Evolutionary conservation across 2,888 invertebrate species (phyloP).

Genomic region (Carpatolechia fugitivella): DNA sequence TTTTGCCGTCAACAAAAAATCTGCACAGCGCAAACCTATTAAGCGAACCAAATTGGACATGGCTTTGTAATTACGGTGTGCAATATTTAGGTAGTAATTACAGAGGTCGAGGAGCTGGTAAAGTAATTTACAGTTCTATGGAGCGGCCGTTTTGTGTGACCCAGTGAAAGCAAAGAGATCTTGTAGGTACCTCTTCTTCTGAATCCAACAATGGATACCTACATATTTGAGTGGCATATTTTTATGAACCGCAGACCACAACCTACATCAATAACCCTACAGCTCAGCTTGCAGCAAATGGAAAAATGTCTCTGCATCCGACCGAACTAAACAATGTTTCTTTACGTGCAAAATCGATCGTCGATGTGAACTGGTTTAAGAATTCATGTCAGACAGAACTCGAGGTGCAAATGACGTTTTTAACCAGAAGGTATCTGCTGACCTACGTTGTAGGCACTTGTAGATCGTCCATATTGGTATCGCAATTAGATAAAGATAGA

Average conservation of each 20-base stretch:
- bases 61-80: conserved; percentile 59
- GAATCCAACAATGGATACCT: not conserved
- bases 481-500: too few relatives aligned
- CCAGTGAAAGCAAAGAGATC: conserved; percentile 30
- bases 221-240: too few relatives aligned
- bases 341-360: conserved; percentile 59
- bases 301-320: conserved; percentile 52
- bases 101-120: conserved; percentile 37
- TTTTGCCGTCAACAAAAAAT: conserved; percentile 60
- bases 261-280: conserved; percentile 53
- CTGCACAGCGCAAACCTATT: conserved; percentile 56
- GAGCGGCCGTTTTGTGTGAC: conserved; percentile 27
- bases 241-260: conserved; percentile 45
- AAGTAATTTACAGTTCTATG: not conserved
- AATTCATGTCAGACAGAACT: too few relatives aligned
- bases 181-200: not conserved
- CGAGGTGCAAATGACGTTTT: too few relatives aligned
- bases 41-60: conserved; percentile 62
- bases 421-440: too few relatives aligned
- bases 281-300: conserved; percentile 40
- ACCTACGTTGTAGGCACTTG: too few relatives aligned
- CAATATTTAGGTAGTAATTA: conserved; percentile 61
- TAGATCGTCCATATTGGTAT: too few relatives aligned
- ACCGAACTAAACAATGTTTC: conserved; percentile 51
- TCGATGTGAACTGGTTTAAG: too few relatives aligned